phyloP scores from a whole-genome alignment of 2,113 vertebrate species.

The Oreochromis spilurus region DNA sequence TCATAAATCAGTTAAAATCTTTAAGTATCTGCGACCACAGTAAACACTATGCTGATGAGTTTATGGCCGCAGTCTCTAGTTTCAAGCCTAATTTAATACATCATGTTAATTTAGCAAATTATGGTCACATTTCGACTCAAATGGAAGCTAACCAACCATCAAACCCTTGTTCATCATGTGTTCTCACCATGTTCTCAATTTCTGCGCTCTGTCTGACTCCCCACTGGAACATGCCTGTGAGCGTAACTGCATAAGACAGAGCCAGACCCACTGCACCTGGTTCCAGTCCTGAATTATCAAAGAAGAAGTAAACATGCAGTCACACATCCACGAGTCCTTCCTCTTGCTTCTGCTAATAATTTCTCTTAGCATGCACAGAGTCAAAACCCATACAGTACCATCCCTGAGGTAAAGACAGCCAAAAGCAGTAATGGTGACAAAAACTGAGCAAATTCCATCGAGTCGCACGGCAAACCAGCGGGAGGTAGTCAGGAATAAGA shows the following conservation, averaged over 20 bases:
- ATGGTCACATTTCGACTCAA: background rate
- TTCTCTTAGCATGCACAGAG: background rate
- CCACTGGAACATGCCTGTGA: conserved; percentile 97
- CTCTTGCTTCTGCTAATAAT: background rate
- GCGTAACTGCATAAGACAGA: conserved; percentile 84
- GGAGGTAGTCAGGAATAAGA: conserved; percentile 90
- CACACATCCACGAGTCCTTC: background rate
- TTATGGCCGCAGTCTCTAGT: background rate
- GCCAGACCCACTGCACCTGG: conserved; percentile 87
- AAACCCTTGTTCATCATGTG: background rate
- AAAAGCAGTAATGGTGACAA: conserved; percentile 82
- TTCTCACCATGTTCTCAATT: conserved; percentile 91
- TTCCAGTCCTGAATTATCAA: conserved; percentile 73
- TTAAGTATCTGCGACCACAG: background rate
- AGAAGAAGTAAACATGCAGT: background rate
- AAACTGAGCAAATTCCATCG: conserved; percentile 90
- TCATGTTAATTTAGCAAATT: background rate
- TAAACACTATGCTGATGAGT: background rate
- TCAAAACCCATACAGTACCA: conserved; percentile 70
- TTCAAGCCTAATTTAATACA: background rate
- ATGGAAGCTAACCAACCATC: background rate
- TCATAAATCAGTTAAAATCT: background rate
- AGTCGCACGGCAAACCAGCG: conserved; percentile 93
- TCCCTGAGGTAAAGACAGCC: conserved; percentile 83
- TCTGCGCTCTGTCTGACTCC: conserved; percentile 92